These are phyloP conservation scores for Cherax quadricarinatus DNA, from an alignment of 1,140 invertebrate species.

Conservation along the genomic window DNA sequence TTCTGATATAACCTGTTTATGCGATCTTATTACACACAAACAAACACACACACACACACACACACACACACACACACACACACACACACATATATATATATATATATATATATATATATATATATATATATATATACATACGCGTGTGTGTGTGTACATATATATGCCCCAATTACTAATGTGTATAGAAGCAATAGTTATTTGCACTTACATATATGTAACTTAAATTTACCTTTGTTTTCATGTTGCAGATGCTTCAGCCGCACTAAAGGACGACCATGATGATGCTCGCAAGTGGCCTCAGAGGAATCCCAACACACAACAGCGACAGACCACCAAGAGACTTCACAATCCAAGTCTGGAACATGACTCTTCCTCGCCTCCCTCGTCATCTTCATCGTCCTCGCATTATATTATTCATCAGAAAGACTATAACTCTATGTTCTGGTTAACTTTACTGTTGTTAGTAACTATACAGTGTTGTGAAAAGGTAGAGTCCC, in stretches of 20 bases:
- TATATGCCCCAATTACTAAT: no score
- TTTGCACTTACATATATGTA: neutral
- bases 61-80: no score
- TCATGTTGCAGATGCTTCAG: conserved; percentile 14
- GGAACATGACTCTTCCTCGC: neutral
- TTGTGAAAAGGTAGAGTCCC: neutral
- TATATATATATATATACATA: no score
- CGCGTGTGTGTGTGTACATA: no score
- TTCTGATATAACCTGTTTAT: no score
- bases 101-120: no score
- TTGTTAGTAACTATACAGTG: neutral
- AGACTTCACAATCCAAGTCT: conserved; percentile 15
- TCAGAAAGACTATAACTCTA: neutral
- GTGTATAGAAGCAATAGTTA: no score
- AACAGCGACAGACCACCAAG: conserved; percentile 49
- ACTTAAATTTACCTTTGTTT: no score
- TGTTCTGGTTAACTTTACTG: neutral
- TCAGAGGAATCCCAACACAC: neutral
- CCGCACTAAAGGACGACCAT: conserved; percentile 16
- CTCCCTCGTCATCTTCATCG: conserved; percentile 11
- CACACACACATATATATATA: no score
- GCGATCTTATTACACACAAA: no score
- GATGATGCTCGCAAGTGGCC: conserved; percentile 23
- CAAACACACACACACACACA: no score
- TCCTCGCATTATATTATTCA: neutral